A percentile compares a stretch with the other conserved stretches of the same genome.
Conservation (phyloP, 2,113 vertebrate species). For the Zingel zingel region DNA sequence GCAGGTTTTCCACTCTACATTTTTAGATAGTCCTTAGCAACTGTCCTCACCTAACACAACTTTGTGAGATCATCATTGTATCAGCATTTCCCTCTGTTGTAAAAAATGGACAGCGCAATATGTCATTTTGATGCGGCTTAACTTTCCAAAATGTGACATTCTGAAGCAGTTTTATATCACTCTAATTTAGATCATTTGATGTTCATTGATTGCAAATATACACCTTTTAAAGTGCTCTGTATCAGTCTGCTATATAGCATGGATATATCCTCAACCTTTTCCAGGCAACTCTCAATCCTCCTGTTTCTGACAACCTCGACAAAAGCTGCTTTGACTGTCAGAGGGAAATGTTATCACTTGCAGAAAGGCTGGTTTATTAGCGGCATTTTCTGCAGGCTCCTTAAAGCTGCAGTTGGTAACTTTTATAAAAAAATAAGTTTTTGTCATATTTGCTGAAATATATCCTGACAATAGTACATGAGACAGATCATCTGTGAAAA, state of each 20-base stretch:
- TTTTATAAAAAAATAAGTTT: no score
- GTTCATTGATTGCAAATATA: not conserved
- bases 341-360: not conserved
- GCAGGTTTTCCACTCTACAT: not conserved
- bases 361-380: not conserved
- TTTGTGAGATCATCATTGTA: not conserved
- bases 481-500: no score
- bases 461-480: no score
- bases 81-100: not conserved
- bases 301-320: constrained; percentile 3
- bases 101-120: not conserved
- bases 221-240: not conserved
- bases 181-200: not conserved
- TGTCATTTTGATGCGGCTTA: not conserved
- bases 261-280: not conserved
- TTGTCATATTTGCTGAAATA: no score
- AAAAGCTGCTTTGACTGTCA: constrained; percentile 1
- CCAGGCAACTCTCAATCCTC: not conserved
- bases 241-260: not conserved
- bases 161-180: not conserved
- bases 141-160: not conserved
- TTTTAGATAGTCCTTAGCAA: not conserved
- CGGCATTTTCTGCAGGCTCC: not conserved
- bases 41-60: not conserved
- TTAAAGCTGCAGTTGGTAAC: not conserved